Evolutionary conservation across 2,113 vertebrate genomes (phyloP), one percentile per base, ranked within the genome.

Genomic region (Genyomyrus donnyi): DNA sequence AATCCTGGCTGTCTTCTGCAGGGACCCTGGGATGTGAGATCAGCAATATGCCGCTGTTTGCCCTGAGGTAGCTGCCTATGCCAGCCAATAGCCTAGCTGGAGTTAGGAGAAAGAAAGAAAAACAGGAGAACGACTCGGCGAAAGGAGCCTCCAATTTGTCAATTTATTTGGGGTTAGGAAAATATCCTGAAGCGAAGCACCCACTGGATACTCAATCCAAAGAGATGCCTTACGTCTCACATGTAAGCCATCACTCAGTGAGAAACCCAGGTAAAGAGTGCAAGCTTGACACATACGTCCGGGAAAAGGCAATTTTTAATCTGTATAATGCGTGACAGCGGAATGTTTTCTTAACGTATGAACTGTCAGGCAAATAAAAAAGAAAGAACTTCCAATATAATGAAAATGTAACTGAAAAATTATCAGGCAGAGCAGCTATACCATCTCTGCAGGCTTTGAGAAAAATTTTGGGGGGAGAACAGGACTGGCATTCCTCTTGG

Each of bases 341-440:
- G 48, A 86, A 86, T 27, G 45, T 24, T 48, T 48, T 48, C 24
- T 86, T 86, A 27, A 86, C 84, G n/a, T 50, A 46, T 86, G 84
- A 50, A 50, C 11, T 50, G 84, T 49, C 45, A 86, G 84, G n/a
- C 46, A 49, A 13, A 50, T 8, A 50, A 27, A 50, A 49, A 27
- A 45, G 24, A 50, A 86, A 50, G 84, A 49, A 42, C 17, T 86
- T 86, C 84, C 45, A 17, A 86, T 50, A 86, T 86, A 86, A 86
- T 86, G 84, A 27, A 86, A 86, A 50, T 49, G 46, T 86, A 50
- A 50, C 48, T 86, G 84, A 50, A 86, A 80, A 80, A 86, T 86
- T 48, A 86, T 49, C 48, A 86, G 84, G n/a, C 84, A 86, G 46
- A 86, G 48, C 84, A n/a, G 24, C 45, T n/a, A 50, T 86, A 86